Base-by-base conservation (phyloP, 1,140 invertebrate genomes). In the Sinonovacula constricta region DNA sequence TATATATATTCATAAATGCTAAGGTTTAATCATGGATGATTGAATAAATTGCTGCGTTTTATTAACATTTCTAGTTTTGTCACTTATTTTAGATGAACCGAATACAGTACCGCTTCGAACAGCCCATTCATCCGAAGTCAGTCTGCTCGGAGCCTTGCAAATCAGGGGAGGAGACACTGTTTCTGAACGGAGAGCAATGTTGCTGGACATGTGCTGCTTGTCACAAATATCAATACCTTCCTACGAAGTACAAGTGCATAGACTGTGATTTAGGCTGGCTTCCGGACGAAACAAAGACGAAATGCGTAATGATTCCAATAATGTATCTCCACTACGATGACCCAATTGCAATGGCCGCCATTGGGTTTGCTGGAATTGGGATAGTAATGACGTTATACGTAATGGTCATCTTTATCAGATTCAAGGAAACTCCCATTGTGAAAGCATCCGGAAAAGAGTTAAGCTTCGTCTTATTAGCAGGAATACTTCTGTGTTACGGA, bases 171-270 rank as follows among this genome's bases (percentile, higher is more conserved):
- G 96, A 96, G 66, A 97, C 97, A 92, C 95, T 96, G 89, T 97
- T 96, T 90, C 94, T 97, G 30, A 96, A 96, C 86, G 96, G 96
- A 0, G 96, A 97, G 87, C 95, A 94, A 82, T 98, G 97, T 90
- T 98, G 97, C 90, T 99, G 97, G 97, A 96, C 97, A 84, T 98
- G 97, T 91, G 95, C 97, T 93, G 96, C 97, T 91, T 98, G 97
- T 90, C 94, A 95, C 54, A 94, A 95, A 87, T 97, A 97, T 92
- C 95, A 62, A 93, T 96, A 87, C 93, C 94, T n/a, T 86, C 89
- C 22, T 93, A 96, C 90, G 7, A 95, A 96, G 87, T 96, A 95
- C 0, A 94, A 95, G 65, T 98, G 97, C 88, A 91, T 93, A 15
- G 93, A 93, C n/a, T 99, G 97, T 88, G 94, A 94, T 0, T 59